Percentiles rank a stretch among this genome's conserved stretches.
Conservation (phyloP, 2,797 vertebrate species). For the Helarctos malayanus region DNA sequence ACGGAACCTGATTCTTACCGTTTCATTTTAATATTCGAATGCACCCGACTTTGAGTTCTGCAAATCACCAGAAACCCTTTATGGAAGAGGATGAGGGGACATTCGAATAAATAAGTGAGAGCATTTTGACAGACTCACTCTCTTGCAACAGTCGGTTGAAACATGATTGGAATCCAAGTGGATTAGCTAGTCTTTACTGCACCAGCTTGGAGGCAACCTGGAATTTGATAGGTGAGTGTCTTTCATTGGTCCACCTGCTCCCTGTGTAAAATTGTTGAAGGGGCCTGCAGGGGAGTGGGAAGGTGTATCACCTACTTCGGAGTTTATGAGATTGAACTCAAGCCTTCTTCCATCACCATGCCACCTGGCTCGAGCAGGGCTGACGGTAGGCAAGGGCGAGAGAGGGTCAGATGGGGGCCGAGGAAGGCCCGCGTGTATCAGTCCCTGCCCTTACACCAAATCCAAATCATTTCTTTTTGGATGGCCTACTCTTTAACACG, state of each 20-base stretch:
- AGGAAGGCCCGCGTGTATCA: neutral
- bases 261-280: neutral
- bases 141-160: conserved; percentile 31
- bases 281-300: neutral
- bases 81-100: neutral
- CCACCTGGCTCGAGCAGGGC: neutral
- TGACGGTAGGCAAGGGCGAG: conserved; percentile 13
- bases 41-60: conserved; percentile 20
- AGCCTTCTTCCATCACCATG: neutral
- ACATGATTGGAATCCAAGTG: conserved; percentile 26
- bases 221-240: conserved; percentile 12
- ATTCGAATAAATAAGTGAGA: neutral
- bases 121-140: conserved; percentile 15
- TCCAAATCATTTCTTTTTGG: conserved; percentile 35
- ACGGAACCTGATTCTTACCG: neutral
- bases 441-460: neutral
- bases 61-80: neutral
- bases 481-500: neutral
- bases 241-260: neutral
- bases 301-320: conserved; percentile 25
- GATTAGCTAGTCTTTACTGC: neutral
- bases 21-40: conserved; percentile 50
- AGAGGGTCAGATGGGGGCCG: neutral
- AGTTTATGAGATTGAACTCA: conserved; percentile 44
- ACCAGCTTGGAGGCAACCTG: conserved; percentile 45